phyloP scores from a whole-genome alignment of 1,140 invertebrate genomes.

The Trachymyrmex cornetzi region DNA sequence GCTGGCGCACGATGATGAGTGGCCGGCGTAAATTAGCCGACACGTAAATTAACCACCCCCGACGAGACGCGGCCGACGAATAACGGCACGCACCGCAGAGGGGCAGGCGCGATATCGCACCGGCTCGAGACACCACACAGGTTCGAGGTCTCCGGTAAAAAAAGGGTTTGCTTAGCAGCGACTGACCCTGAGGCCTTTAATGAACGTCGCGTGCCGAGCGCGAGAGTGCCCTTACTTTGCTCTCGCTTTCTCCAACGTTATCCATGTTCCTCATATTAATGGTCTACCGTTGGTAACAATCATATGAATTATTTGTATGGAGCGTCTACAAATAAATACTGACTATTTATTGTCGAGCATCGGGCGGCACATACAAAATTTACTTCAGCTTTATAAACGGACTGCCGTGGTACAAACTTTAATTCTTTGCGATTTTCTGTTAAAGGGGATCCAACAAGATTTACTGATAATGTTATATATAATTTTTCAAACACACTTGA shows the following conservation, averaged over 20 bases:
- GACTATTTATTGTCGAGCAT: not conserved
- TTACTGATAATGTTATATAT: not conserved
- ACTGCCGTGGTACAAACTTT: not conserved
- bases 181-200: conserved; percentile 64
- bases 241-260: not conserved
- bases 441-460: not conserved
- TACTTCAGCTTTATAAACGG: conserved; percentile 1
- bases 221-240: conserved; percentile 40
- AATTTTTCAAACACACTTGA: not conserved
- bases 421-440: not conserved
- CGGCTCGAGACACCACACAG: conserved; percentile 37
- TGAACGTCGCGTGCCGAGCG: conserved; percentile 78
- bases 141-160: conserved; percentile 53
- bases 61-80: conserved; percentile 57
- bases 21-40: conserved; percentile 81
- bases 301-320: conserved; percentile 36
- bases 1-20: conserved; percentile 78
- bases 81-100: conserved; percentile 30
- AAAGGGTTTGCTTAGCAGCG: conserved; percentile 56
- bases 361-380: not conserved
- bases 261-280: conserved; percentile 5
- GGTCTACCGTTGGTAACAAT: conserved; percentile 14
- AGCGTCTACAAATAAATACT: conserved; percentile 4
- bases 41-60: conserved; percentile 82
- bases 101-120: conserved; percentile 50